Conservation (phyloP, 2,113 vertebrate genomes). For the Eretmochelys imbricata region DNA sequence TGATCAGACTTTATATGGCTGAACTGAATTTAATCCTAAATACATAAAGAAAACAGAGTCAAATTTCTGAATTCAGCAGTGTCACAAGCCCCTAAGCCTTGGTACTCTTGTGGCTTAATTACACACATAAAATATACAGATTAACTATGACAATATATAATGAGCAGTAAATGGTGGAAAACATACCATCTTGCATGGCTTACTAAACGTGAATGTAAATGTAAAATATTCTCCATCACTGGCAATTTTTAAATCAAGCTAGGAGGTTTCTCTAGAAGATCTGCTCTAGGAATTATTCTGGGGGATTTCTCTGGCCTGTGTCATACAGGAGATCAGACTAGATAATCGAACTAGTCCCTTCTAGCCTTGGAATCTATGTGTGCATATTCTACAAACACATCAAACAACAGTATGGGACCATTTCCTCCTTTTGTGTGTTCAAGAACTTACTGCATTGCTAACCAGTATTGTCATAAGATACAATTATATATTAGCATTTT, state of each 20-base stretch:
- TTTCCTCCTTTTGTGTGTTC: conserved; percentile 49
- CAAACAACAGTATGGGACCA: conserved; percentile 20
- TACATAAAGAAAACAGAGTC: not conserved
- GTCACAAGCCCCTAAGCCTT: not conserved
- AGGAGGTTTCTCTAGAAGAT: not conserved
- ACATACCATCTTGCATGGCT: no score
- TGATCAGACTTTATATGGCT: not conserved
- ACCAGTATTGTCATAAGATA: conserved; percentile 60
- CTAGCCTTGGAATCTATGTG: not conserved
- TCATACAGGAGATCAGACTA: no score
- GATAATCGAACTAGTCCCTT: not conserved
- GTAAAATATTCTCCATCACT: not conserved
- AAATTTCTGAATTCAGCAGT: not conserved
- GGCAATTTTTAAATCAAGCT: not conserved
- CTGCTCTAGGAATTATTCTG: no score
- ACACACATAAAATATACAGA: not conserved
- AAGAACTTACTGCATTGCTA: conserved; percentile 60
- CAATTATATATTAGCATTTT: conserved; percentile 43
- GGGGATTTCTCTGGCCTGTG: no score
- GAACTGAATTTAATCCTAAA: conserved; percentile 6
- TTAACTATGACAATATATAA: not conserved
- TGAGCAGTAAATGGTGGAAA: not conserved
- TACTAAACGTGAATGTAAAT: not conserved
- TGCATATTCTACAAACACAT: conserved; percentile 50
- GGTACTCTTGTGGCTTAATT: not conserved